These are phyloP conservation scores for Caradrina clavipalpis DNA, from an alignment of 2,888 invertebrate species.

Conservation along the genomic window DNA sequence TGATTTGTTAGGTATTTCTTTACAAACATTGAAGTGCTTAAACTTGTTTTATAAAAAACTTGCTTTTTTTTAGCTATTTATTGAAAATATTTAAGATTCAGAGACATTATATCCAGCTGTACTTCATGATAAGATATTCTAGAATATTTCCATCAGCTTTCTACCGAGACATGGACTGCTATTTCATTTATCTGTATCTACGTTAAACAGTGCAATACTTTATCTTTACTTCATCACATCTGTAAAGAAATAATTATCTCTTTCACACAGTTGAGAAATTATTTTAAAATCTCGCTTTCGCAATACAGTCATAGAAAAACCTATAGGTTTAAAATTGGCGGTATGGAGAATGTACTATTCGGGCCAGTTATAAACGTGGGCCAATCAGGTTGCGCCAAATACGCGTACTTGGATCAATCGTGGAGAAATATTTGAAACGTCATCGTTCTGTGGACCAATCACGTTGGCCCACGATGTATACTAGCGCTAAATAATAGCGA, in stretches of 20 bases:
- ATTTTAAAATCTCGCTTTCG: conserved; percentile 40
- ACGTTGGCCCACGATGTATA: conserved; percentile 91
- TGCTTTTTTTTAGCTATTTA: neutral
- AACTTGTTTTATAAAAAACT: neutral
- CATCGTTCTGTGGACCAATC: conserved; percentile 89
- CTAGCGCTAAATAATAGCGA: conserved; percentile 90
- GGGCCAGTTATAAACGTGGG: conserved; percentile 91
- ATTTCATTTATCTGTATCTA: neutral
- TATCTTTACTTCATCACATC: conserved; percentile 17
- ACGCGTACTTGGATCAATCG: conserved; percentile 87
- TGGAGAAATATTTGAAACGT: conserved; percentile 76
- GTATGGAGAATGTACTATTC: conserved; percentile 67
- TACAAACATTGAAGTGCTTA: too few species aligned
- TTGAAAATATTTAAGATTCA: neutral
- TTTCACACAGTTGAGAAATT: conserved; percentile 28
- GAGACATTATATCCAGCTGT: neutral
- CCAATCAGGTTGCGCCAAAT: conserved; percentile 92
- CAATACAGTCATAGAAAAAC: conserved; percentile 26
- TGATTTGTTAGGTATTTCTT: neutral
- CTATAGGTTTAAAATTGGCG: conserved; percentile 77
- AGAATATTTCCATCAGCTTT: conserved; percentile 21
- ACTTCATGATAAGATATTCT: conserved; percentile 21
- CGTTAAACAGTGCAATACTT: neutral
- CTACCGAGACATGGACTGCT: conserved; percentile 2
- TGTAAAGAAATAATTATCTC: neutral